Conservation (phyloP, 2,888 invertebrate genomes). For the Dascillus cervinus region DNA sequence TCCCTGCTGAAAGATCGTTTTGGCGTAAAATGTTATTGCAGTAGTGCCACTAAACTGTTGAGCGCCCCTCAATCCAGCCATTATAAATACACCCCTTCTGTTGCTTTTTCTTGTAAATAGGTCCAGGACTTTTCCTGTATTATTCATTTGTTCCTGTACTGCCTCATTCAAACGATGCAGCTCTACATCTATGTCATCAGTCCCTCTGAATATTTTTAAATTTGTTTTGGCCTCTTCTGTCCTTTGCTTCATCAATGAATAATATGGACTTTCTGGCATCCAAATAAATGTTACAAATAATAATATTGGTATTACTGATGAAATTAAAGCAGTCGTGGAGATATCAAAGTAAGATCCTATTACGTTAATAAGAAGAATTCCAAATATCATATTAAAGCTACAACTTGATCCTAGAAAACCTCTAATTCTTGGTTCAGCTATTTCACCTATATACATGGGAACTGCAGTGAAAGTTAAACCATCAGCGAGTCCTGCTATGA, state of each 20-base stretch:
- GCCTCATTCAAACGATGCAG: neutral
- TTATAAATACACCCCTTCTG: slow-evolving; percentile 53
- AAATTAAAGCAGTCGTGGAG: neutral
- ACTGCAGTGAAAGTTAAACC: slow-evolving; percentile 40
- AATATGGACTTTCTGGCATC: slow-evolving; percentile 7
- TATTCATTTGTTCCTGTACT: neutral
- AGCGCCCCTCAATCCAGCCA: slow-evolving; percentile 49
- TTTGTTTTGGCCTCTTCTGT: slow-evolving; percentile 26
- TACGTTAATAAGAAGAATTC: neutral
- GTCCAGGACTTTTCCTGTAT: slow-evolving; percentile 46
- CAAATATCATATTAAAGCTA: slow-evolving; percentile 41
- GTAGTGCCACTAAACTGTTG: slow-evolving; percentile 56
- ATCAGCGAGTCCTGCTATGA: slow-evolving; percentile 56
- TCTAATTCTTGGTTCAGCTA: no score
- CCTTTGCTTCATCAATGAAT: slow-evolving; percentile 3
- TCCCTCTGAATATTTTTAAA: slow-evolving; percentile 44
- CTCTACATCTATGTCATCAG: slow-evolving; percentile 43
- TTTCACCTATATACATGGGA: slow-evolving; percentile 55
- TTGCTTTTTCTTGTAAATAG: slow-evolving; percentile 47
- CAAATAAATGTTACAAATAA: neutral
- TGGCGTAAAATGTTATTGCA: slow-evolving; percentile 52
- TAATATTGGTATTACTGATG: slow-evolving; percentile 27
- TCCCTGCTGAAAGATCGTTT: slow-evolving; percentile 49
- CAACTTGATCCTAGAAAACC: slow-evolving; percentile 52
- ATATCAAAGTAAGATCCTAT: neutral